Base-by-base conservation (phyloP, 2,888 invertebrate genomes). In the Parelbella ahira region DNA sequence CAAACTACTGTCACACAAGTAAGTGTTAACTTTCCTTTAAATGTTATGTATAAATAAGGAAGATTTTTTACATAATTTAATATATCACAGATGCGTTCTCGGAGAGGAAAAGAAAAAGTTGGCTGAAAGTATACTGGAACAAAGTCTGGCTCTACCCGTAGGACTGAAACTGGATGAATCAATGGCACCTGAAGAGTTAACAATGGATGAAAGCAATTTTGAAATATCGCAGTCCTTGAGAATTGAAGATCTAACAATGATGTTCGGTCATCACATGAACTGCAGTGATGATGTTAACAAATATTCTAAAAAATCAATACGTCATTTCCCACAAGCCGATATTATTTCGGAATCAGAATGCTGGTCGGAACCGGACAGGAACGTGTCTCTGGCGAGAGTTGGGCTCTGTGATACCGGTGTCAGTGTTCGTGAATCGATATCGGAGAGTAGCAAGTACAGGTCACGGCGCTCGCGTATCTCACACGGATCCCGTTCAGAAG, bases 281-380 rank as follows among this genome's bases (percentile, higher is more conserved):
- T 80, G 82, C 45, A 61, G 61, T 43, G 78, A 77, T 23, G 77
- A 81, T 15, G 54, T 53, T 23, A 58, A 63, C 30, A 66, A 60
- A 50, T 68, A 65, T 0, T 49, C 53, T 4, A 63, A 54, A 37
- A 77, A 63, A 51, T 49, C 62, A 13, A 38, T 61, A 3, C 69
- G 64, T 53, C 58, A 63, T 44, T 63, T 70, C 29, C 75, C 80
- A 15, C 76, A 73, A 56, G 74, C 74, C 2, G 86, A 87, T 52
- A 38, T 70, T 7, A 70, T 77, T 44, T 86, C 87, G 0, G 96
- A 96, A 63, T 94, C 95, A 0, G 96, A 96, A 66, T 92, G 93
- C 18, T 96, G 95, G 92, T 95, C 95, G 0, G 96, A 96, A 63
- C 95, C 96, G 0, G 96, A 96, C 64, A 89, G 94, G 28, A 91